Evolutionary conservation across 2,888 invertebrate genomes (phyloP), one percentile per base, ranked within the genome.

Genomic region (Sclerodermus sp.): DNA sequence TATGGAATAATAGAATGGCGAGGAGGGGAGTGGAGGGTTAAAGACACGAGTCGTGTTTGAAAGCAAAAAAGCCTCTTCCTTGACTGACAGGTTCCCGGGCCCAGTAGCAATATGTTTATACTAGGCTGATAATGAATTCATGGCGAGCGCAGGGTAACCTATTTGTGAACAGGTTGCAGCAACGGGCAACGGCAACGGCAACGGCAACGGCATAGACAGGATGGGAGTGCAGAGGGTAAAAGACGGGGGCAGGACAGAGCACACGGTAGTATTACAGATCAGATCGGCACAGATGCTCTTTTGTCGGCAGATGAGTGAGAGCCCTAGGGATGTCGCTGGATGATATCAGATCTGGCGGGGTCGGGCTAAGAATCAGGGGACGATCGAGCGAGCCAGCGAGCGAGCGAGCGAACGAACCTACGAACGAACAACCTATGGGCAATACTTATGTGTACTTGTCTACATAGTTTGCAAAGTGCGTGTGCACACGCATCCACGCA

Each of bases 41-140:
- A n/a, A n/a, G n/a, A n/a, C n/a, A n/a, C n/a, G n/a, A n/a, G n/a
- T n/a, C n/a, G n/a, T n/a, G n/a, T n/a, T n/a, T n/a, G n/a, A n/a
- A n/a, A n/a, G n/a, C 8, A 5, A 23, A 23, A 23, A 23, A 8
- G 23, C 23, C 4, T 3, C 23, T 23, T 23, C 23, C 50, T 48
- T 58, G 61, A 63, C 67, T 64, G 60, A 57, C 55, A 62, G 39
- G 57, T 54, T 51, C 51, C 55, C 43, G 53, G 45, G 48, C 53
- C 45, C 46, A 53, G 53, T 52, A 53, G 57, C 77, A 77, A 77
- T 77, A 77, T 77, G 77, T 77, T 77, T 77, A 72, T 70, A 77
- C 77, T 76, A 77, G 71, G 51, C 66, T 64, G 70, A 73, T 77
- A 77, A 76, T 77, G 77, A 76, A 75, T 75, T 74, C 71, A 69